Base-by-base conservation (phyloP, 1,140 invertebrate species). In the Oryzaephilus surinamensis region DNA sequence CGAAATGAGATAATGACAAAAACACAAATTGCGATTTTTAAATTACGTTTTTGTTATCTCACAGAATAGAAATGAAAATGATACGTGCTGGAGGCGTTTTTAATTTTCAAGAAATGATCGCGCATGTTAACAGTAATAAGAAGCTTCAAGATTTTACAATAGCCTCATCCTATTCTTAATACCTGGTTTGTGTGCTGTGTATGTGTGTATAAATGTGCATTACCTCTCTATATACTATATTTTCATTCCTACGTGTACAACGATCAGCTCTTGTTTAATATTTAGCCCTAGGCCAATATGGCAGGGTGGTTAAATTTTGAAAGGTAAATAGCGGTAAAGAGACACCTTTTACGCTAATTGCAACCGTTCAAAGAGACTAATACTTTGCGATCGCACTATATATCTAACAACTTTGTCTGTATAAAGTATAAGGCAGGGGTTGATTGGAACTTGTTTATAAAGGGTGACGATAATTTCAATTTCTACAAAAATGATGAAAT, bases 101-200 rank as follows among this genome's bases (percentile, higher is more conserved):
- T 58, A 58, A 58, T 58, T 58, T 58, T 58, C 55, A 48, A 55
- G 52, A 57, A 55, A 57, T 55, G 55, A 57, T 57, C 55, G 55
- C 51, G 53, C 45, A 53, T 48, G 51, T 53, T 52, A 50, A 51
- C 53, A 45, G 51, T 54, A 50, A 48, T 50, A 52, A 50, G 48
- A 42, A 52, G 47, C 50, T 48, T 45, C 42, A 52, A 54, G 50
- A 54, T 50, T 52, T 48, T 42, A 45, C 52, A 44, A 40, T 51
- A 32, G 19, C 30, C 20, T 41, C 38, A 28, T 29, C 35, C 29
- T 38, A 23, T 38, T n/a, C n/a, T 26, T 46, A 39, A 46, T 47
- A 47, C 45, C 45, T 47, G 41, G 27, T 34, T 35, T 24, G 27
- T 26, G 32, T 32, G 29, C 32, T 31, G 35, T 39, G 36, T 47